Base-by-base conservation (phyloP, 1,140 invertebrate genomes). In the Rhizoglyphus robini region DNA sequence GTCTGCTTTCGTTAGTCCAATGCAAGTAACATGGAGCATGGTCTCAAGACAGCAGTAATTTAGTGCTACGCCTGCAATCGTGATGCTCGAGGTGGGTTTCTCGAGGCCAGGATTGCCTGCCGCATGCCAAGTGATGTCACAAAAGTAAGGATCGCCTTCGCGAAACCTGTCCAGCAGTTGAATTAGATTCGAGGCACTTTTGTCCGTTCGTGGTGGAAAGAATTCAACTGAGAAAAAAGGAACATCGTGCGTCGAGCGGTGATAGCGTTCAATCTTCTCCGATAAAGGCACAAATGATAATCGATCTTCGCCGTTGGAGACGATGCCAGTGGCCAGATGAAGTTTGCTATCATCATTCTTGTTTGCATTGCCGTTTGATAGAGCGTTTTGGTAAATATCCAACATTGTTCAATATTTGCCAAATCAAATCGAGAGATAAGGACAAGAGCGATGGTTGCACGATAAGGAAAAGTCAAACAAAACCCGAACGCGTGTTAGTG, bases 71-170 rank as follows among this genome's bases (percentile, higher is more conserved):
- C 74, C 76, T 8, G 83, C 82, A 66, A 84, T 82, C 34, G 79
- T 82, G 31, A 80, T 77, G 3, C 81, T 82, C 41, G 81, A 82
- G 0, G 81, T 84, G 58, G 81, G 80, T 38, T 79, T 78, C 62
- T 82, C 77, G 13, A 70, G 72, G 23, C 74, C 75, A 0, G 82
- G 81, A 72, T 84, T 81, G 30, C 81, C 80, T 5, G 80, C 79
- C 8, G 80, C 75, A 71, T 83, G 82, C 83, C 83, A 84, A 3
- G 83, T 84, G 46, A 84, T 79, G 72, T 84, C 83, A 74, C 81
- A 81, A 72, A 84, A 84, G 30, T 84, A 71, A 3, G 83, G 83
- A 23, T 76, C 74, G 30, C 80, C 80, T 49, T 71, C 67, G 49
- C 74, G 71, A 74, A 83, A 73, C 20, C 79, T 70, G 60, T 83